Evolutionary conservation across 2,888 invertebrate genomes (phyloP), one percentile per base, ranked within the genome.

Genomic region (Drosophila peninsularis): DNA sequence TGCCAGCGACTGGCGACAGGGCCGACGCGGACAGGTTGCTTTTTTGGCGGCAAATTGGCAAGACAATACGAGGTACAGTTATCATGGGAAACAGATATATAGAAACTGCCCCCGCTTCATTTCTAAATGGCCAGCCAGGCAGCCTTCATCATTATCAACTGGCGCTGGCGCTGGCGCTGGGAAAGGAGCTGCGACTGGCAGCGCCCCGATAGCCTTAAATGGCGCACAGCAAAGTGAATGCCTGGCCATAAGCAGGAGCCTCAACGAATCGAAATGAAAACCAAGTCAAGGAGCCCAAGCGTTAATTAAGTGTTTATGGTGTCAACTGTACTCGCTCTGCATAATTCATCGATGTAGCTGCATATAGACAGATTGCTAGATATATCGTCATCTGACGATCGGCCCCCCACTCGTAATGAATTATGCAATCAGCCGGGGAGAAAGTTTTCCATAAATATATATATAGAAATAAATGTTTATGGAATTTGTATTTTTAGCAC

Each of bases 231-330:
- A 62, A 78, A 80, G 82, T 84, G 78, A 84, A 83, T 76, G 76
- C 68, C 62, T 73, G 71, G 79, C 79, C 82, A 84, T 76, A 84
- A 81, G 5, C 45, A 69, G 71, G 71, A 55, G 62, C 53, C 47
- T 50, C 49, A 30, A 19, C 3, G 36, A 34, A 34, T 34, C 10
- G 24, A 24, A 24, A 42, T n/a, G 9, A 50, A 54, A 45, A 14
- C n/a, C 56, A 5, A 62, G 4, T 44, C 44, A 67, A 45, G 41
- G 45, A 36, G 42, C 19, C 32, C 9, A 53, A 34, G 58, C 67
- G 87, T 82, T 83, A 84, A 87, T 84, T 84, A 84, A 85, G 88
- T 71, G 80, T 70, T 80, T 85, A 67, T 75, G 72, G 75, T 72
- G 78, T 73, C 78, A 75, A 78, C 75, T 75, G 70, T 70, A 78